These are phyloP conservation scores for Darevskia mixta DNA, from an alignment of 2,797 vertebrate species.

Conservation along the genomic window DNA sequence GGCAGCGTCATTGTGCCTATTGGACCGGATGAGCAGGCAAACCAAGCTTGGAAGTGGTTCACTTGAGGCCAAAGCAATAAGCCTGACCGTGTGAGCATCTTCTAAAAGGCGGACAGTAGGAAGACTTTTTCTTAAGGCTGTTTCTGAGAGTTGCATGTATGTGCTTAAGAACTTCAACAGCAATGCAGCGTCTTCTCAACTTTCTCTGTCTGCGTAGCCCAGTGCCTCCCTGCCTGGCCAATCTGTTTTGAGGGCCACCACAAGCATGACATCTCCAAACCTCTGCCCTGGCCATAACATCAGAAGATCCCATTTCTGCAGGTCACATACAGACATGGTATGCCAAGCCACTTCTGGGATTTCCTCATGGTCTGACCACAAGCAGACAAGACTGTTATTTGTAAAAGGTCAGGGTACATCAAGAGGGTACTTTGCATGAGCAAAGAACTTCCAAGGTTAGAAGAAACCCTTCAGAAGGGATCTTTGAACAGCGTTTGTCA, in stretches of 20 bases:
- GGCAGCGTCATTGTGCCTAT: not conserved
- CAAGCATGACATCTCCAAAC: not conserved
- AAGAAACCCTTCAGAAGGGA: not conserved
- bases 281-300: not conserved
- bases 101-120: rapidly evolving
- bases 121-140: too few relatives aligned
- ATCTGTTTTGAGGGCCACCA: not conserved
- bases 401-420: not conserved
- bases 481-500: not conserved
- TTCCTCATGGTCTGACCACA: not conserved
- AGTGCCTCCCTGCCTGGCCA: not conserved
- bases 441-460: not conserved
- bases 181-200: not conserved
- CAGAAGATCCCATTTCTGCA: slow-evolving; percentile 13
- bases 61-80: not conserved
- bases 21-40: not conserved
- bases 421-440: not conserved
- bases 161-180: too few relatives aligned
- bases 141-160: too few relatives aligned
- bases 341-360: not conserved
- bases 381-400: not conserved
- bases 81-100: not conserved
- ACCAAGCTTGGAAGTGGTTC: slow-evolving; percentile 24
- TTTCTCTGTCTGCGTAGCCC: not conserved
- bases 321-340: not conserved